Conservation (phyloP, 2,888 invertebrate species). For the Mechanitis messenoides region DNA sequence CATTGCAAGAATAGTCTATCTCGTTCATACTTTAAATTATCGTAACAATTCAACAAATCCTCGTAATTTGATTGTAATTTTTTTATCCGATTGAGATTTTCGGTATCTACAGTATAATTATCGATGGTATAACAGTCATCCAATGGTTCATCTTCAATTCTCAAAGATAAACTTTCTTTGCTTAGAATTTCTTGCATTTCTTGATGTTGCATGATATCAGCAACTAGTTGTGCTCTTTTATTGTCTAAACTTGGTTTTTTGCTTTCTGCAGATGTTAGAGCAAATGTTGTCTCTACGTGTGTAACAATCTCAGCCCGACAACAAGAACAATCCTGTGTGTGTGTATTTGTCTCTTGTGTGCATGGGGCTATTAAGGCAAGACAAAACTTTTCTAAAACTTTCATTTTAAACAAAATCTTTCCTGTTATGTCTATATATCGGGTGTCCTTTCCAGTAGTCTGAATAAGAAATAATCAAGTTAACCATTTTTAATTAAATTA, state of each 20-base stretch:
- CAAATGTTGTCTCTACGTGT: conserved; percentile 45
- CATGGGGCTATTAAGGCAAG: conserved; percentile 64
- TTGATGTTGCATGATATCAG: conserved; percentile 63
- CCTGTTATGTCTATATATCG: conserved; percentile 60
- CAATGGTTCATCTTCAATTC: conserved; percentile 35
- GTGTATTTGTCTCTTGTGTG: conserved; percentile 40
- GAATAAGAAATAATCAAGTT: conserved; percentile 28
- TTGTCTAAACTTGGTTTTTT: conserved; percentile 42
- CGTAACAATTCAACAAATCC: conserved; percentile 58
- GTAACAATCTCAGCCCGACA: conserved; percentile 48
- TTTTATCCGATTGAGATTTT: conserved; percentile 59
- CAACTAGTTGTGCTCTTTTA: conserved; percentile 62
- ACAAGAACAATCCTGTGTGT: conserved; percentile 47
- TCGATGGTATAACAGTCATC: conserved; percentile 39
- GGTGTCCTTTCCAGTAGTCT: conserved; percentile 61
- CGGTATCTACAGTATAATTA: conserved; percentile 47
- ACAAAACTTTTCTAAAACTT: conserved; percentile 65
- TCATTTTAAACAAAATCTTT: conserved; percentile 64
- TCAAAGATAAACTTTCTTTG: conserved; percentile 41
- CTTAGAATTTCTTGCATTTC: conserved; percentile 65
- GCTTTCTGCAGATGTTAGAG: conserved; percentile 45
- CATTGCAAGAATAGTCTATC: conserved; percentile 47
- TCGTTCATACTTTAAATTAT: conserved; percentile 58
- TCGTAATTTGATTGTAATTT: conserved; percentile 59
- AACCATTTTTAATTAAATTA: neutral